Base-by-base conservation (phyloP, 1,140 invertebrate genomes). In the Bombus consobrinus region DNA sequence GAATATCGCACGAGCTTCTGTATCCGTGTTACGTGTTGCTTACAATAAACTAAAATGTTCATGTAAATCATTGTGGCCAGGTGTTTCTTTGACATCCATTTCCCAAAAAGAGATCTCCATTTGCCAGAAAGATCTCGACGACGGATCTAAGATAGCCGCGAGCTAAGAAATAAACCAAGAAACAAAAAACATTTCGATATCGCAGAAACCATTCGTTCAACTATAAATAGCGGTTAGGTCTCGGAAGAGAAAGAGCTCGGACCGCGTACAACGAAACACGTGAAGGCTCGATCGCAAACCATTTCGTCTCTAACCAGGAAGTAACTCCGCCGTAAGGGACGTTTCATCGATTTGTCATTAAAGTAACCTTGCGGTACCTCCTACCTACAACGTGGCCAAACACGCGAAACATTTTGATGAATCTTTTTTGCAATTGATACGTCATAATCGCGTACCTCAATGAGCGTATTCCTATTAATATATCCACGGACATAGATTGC, bases 21-120 rank as follows among this genome's bases (percentile, higher is more conserved):
- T 93, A 93, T 92, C 89, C 86, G 90, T 93, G 92, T 94, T 93
- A 93, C 90, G 91, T 95, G 93, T 94, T 93, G 93, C 93, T 95
- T 95, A 93, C 91, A 94, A 94, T 93, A 95, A 95, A 79, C 84
- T 71, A 57, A 84, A 90, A 73, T 85, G 76, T 90, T 90, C 79
- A 82, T 68, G 84, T 53, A 64, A 79, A 43, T 69, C 5, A 3
- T 47, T 64, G 57, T 64, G 57, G 2, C 25, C 12, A 15, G 12
- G 13, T 53, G 15, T 32, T 41, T 74, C 34, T 25, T 53, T 43
- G 0, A 25, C 3, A 39, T 71, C 25, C n/a, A 9, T 32, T 39
- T 43, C 10, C 59, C 12, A 34, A 12, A 34, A 12, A 4, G 5
- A 1, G 15, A 25, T 22, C 15, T 4, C 9, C 18, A 8, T 53